A percentile compares a stretch with the other conserved stretches of the same genome.
Evolutionary conservation across 2,113 vertebrate species (phyloP).

Genomic region (Pollimyrus isidori): DNA sequence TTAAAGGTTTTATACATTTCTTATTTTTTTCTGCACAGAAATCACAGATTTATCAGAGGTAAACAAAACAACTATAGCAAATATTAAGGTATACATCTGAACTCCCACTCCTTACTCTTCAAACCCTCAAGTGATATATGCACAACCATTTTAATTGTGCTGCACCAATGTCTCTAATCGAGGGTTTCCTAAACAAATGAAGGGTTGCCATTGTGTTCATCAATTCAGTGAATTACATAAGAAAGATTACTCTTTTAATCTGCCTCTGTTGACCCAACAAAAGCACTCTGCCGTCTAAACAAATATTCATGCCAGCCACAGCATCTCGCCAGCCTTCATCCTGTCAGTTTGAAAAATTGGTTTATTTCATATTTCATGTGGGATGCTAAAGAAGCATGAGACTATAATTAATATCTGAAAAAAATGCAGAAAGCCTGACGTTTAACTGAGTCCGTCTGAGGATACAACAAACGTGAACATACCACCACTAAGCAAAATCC

Average conservation of each 20-base stretch:
- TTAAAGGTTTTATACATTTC: background rate
- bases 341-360: background rate
- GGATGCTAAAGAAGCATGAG: background rate
- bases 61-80: background rate
- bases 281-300: background rate
- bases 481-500: background rate
- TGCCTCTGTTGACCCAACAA: conserved; percentile 4
- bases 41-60: background rate
- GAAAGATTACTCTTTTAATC: background rate
- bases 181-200: background rate
- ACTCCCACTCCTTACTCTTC: background rate
- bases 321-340: background rate
- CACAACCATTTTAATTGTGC: background rate
- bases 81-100: background rate
- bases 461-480: background rate
- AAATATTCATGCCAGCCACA: background rate
- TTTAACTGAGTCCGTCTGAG: background rate
- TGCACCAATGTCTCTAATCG: background rate
- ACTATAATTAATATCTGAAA: background rate
- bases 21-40: background rate
- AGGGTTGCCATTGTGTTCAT: background rate
- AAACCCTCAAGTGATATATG: background rate
- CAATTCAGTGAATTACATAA: background rate
- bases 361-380: background rate
- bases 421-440: conserved; percentile 20